A percentile compares a stretch with the other conserved stretches of the same genome.
Evolutionary conservation across 2,888 invertebrate species (phyloP).

Genomic region (Nomada fucata): DNA sequence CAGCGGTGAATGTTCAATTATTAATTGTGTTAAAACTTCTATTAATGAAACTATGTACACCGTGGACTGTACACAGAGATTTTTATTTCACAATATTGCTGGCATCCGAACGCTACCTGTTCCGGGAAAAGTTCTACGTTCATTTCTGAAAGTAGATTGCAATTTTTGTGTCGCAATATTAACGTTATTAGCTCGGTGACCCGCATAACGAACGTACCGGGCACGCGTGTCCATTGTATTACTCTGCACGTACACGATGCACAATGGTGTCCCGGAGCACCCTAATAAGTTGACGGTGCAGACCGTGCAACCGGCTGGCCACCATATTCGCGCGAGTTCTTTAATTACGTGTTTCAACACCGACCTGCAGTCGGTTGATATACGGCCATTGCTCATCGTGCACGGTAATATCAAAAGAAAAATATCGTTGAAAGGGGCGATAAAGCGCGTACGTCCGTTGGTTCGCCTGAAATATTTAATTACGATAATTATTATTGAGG

Average conservation of each 20-base stretch:
- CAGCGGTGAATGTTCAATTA: no score
- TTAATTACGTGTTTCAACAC: conserved; percentile 73
- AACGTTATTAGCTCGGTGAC: conserved; percentile 64
- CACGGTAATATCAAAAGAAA: conserved; percentile 59
- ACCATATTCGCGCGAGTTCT: conserved; percentile 73
- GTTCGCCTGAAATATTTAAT: conserved; percentile 63
- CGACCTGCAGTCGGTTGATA: conserved; percentile 61
- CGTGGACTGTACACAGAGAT: no score
- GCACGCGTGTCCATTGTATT: conserved; percentile 59
- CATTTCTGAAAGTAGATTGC: neutral
- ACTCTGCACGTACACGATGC: conserved; percentile 41
- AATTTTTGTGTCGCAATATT: conserved; percentile 52
- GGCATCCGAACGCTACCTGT: neutral
- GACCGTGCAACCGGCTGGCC: conserved; percentile 60
- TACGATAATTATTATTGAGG: conserved; percentile 60
- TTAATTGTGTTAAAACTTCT: no score
- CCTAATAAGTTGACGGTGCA: conserved; percentile 65
- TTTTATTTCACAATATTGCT: no score
- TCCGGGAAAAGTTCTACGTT: neutral
- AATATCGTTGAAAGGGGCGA: conserved; percentile 60
- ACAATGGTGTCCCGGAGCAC: conserved; percentile 60
- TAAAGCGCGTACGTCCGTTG: conserved; percentile 63
- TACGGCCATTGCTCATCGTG: conserved; percentile 51
- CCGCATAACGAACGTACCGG: conserved; percentile 53
- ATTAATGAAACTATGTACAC: no score